Base-by-base conservation (phyloP, 2,888 invertebrate species). In the Mesorhabditis sp. region DNA sequence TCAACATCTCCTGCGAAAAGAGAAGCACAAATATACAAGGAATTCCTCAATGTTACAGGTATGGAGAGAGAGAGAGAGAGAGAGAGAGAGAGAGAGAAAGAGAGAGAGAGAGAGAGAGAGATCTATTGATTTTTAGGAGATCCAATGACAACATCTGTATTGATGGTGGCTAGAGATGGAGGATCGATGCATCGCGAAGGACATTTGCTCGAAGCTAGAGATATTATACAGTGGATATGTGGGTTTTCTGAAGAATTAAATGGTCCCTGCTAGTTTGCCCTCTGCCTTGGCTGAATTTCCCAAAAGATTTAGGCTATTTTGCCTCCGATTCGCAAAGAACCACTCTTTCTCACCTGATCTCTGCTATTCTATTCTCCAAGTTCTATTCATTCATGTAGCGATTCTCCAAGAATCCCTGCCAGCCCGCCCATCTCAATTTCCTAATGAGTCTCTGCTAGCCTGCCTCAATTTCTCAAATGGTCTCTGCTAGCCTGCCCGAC, bases 121-220 rank as follows among this genome's bases (percentile, higher is more conserved):
- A 28, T 28, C 28, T 28, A 28, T 28, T 28, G 28, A 28, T 28
- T 28, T 72, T 28, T 45, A 80, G 82, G 83, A 4, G 85, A 85
- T 70, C 84, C 85, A 7, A 76, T 80, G 15, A 74, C 82, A 74
- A 84, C 85, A 2, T 80, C 82, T 2, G 77, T 84, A 4, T 70
- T 85, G 42, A 70, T 85, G 66, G 71, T 77, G 15, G 81, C 85
- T 0, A 76, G 78, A 15, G 85, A 85, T 70, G 76, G 78, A 5
- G 82, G 82, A 50, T 77, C 79, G 6, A 82, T 85, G 83, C 82
- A 83, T 70, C 71, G 83, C 5, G 67, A 78, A 58, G 74, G 75
- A 62, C 78, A 78, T 70, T 70, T 85, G 62, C 70, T 73, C 15
- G 83, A 83, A 50, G 75, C 80, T 7, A 10, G 58, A 50, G 58